phyloP scores from a whole-genome alignment of 2,888 invertebrate genomes.

The Chaetogeoica ovagalla region DNA sequence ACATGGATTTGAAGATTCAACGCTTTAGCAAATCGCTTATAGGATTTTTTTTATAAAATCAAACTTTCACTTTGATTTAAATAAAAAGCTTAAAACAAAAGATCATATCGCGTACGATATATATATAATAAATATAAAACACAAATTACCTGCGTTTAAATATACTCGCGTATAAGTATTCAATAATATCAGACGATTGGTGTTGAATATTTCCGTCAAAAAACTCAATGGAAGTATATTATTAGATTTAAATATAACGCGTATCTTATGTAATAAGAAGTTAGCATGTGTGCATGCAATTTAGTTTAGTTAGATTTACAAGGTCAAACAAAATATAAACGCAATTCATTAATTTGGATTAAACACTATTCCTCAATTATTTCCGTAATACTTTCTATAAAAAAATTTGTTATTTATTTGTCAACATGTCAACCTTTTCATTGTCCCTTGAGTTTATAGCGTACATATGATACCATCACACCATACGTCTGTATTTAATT shows the following conservation, averaged over 20 bases:
- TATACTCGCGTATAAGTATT: background rate
- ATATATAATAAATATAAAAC: constrained; percentile 9
- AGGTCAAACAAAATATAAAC: constrained; percentile 5
- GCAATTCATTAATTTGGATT: background rate
- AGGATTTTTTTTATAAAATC: background rate
- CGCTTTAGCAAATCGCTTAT: background rate
- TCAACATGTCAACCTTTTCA: background rate
- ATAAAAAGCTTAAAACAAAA: background rate
- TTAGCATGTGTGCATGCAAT: background rate
- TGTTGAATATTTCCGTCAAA: background rate
- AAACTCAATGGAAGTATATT: background rate
- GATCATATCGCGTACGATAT: background rate
- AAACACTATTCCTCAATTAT: background rate
- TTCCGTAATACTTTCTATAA: background rate
- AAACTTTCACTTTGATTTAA: background rate
- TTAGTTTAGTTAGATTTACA: background rate
- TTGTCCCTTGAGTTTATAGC: background rate
- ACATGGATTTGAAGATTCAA: background rate
- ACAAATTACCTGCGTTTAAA: background rate
- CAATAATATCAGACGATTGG: background rate
- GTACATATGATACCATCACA: too few species aligned
- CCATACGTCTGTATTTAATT: background rate
- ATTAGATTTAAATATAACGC: background rate
- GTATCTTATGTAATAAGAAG: background rate
- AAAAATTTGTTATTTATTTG: background rate